Base-by-base conservation (phyloP, 2,113 vertebrate genomes). In the Poeciliopsis retropinna region DNA sequence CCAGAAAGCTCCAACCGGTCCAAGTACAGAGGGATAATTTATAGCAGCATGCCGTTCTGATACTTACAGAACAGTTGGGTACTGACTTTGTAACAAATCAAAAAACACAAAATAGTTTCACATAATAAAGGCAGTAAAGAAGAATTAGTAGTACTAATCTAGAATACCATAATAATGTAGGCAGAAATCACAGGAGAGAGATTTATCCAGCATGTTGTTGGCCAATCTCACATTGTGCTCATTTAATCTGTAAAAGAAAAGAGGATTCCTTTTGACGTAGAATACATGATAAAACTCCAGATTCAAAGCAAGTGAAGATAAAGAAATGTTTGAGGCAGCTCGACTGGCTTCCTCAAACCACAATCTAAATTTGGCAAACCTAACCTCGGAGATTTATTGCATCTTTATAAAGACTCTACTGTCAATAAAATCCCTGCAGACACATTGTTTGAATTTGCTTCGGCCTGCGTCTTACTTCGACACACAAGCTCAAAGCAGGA, bases 391-490 rank as follows among this genome's bases (percentile, higher is more conserved):
- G 22, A 78, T 41, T 77, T 0, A 32, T 61, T 27, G 3, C 31
- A 14, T 25, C 29, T 34, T 51, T 28, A 60, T 5, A 39, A 61
- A 64, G n/a, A 30, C 28, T 32, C 41, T 37, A 82, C 83, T 72
- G 64, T 79, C 64, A 77, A 74, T 72, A 80, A 82, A 89, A 72
- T 64, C 37, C n/a, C 19, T 3, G 13, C 28, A n/a, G 47, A 63
- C 15, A 2, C 7, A 27, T 17, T 27, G 60, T 67, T 72, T n/a
- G 8, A 79, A 61, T 75, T 41, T 68, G 27, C 17, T 34, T 8
- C n/a, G 25, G 19, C 15, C 57, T 72, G 29, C 66, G 66, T 37
- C 37, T 32, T 28, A 30, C 37, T 77, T 37, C 1, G n/a, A 37
- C 34, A 64, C 29, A 47, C 25, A 30, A n/a, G 9, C 54, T 61